Evolutionary conservation across 2,113 vertebrate species (phyloP).

Genomic region (Passerina amoena): DNA sequence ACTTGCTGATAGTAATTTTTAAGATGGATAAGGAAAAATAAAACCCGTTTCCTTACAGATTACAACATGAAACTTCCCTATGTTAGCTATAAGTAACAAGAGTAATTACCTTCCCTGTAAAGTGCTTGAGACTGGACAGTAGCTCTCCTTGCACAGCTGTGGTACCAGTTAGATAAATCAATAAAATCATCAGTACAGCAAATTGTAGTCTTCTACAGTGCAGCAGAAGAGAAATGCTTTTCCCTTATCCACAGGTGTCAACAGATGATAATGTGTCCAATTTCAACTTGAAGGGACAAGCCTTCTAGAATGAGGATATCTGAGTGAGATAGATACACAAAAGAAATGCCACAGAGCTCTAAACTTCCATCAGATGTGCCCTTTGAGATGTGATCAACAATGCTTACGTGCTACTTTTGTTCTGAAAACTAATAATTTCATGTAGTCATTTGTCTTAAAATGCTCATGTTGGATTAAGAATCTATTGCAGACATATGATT

Average conservation of each 20-base stretch:
- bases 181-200: not conserved
- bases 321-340: slow-evolving; percentile 23
- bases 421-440: not conserved
- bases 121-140: not conserved
- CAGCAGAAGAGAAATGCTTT: slow-evolving; percentile 51
- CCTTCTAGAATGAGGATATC: not conserved
- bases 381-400: not conserved
- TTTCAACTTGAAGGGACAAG: not conserved
- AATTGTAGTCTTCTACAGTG: not conserved
- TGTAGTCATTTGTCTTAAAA: not conserved
- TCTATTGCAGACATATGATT: not conserved
- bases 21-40: not conserved
- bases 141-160: not conserved
- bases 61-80: not conserved
- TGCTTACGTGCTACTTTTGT: not conserved
- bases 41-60: not conserved
- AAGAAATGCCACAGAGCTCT: slow-evolving; percentile 51
- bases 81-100: not conserved
- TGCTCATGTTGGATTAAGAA: not conserved
- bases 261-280: not conserved
- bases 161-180: not conserved
- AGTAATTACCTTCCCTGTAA: not conserved
- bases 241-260: slow-evolving; percentile 17
- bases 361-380: slow-evolving; percentile 10
- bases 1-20: not conserved